phyloP scores from a whole-genome alignment of 2,888 invertebrate species.

The Hedychridium roseum region DNA sequence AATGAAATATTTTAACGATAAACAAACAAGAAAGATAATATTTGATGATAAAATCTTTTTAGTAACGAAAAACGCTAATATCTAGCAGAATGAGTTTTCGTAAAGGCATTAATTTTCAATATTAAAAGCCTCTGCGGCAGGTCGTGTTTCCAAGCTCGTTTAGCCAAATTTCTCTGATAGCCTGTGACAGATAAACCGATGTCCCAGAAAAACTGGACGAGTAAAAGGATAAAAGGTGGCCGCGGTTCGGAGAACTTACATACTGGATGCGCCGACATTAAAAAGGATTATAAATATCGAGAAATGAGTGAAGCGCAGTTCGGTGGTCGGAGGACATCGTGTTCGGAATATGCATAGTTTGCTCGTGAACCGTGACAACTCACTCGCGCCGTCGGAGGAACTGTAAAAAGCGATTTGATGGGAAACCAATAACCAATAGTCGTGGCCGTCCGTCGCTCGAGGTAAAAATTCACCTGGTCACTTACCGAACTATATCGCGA shows the following conservation, averaged over 20 bases:
- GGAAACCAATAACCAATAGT: slow-evolving; percentile 44
- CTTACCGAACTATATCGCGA: too few relatives aligned
- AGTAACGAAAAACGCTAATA: too few relatives aligned
- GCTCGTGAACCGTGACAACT: slow-evolving; percentile 11
- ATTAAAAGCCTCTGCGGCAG: too few relatives aligned
- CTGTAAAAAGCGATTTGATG: slow-evolving; percentile 35
- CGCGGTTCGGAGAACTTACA: slow-evolving; percentile 10
- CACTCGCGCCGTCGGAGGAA: slow-evolving; percentile 10
- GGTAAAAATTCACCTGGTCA: not conserved
- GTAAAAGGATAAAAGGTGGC: slow-evolving; percentile 1
- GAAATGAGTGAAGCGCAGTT: slow-evolving; percentile 10
- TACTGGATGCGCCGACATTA: slow-evolving; percentile 17
- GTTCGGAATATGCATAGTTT: slow-evolving; percentile 5
- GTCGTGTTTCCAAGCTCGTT: too few relatives aligned
- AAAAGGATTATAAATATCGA: slow-evolving; percentile 34
- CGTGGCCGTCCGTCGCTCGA: slow-evolving; percentile 5
- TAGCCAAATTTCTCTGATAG: too few relatives aligned
- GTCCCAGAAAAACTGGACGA: slow-evolving; percentile 2
- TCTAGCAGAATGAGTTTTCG: too few relatives aligned
- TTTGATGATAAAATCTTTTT: too few relatives aligned
- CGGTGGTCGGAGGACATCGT: slow-evolving; percentile 8
- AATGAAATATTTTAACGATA: too few relatives aligned
- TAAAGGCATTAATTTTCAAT: too few relatives aligned
- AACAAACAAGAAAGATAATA: too few relatives aligned
- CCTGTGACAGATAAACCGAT: too few relatives aligned